Evolutionary conservation across 2,797 vertebrate genomes (phyloP), one percentile per base, ranked within the genome.

Genomic region (Rhincodon typus): DNA sequence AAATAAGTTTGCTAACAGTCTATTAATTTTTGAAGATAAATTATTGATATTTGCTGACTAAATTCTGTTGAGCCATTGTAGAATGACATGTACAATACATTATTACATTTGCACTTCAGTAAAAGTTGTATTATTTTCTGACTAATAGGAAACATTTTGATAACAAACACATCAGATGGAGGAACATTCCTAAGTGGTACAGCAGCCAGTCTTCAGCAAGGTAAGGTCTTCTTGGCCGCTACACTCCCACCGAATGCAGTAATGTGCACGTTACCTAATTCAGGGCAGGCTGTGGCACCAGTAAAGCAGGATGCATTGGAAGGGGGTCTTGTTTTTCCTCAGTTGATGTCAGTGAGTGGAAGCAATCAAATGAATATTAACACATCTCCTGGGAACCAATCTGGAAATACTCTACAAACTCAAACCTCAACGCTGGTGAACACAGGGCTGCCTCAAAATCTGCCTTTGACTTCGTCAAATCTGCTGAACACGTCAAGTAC

Each of bases 251-350:
- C 98, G 6, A 98, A 97, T 96, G 97, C 98, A 0, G 98, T 99
- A 67, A 98, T 99, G 96, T 99, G 99, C 96, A 98, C 98, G 21
- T 98, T 99, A 97, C 98, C 98, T 96, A 98, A 98, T 96, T 96
- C 97, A 0, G 96, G 97, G 96, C 98, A 97, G 96, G 97, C 97
- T 66, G 96, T 98, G 88, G 97, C 98, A 84, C 97, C 98, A 96
- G 98, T 99, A 97, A 99, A 99, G 97, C 99, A 99, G 97, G 99
- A 99, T 97, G 98, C 98, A 96, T 97, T 99, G 97, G 99, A 99
- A 96, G 98, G 98, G 94, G 98, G 98, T 70, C 96, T 99, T 97
- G 98, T 98, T 96, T 97, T 98, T 98, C 96, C 99, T 97, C 97
- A 97, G 96, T 96, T 98, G 96, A 98, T 99, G 97, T 98, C 99